Evolutionary conservation across 2,797 vertebrate species (phyloP).

Genomic region (Cryptoblepharus egeriae): DNA sequence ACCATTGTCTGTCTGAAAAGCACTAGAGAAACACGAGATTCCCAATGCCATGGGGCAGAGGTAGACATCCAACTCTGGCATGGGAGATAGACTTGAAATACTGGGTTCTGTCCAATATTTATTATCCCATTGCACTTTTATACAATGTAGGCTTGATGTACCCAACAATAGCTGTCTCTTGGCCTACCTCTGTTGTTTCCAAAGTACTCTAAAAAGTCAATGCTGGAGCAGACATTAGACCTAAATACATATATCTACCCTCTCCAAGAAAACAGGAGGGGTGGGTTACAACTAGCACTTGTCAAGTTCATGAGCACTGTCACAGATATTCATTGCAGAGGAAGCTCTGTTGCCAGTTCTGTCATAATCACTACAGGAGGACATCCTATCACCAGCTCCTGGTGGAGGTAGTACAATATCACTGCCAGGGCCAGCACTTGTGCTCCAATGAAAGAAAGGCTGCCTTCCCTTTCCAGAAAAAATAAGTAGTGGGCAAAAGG

Average conservation of each 20-base stretch:
- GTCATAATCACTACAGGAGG: conserved; percentile 54
- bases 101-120: conserved; percentile 39
- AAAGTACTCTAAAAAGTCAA: conserved; percentile 51
- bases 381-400: conserved; percentile 58
- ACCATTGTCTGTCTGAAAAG: conserved; percentile 52
- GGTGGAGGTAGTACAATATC: conserved; percentile 63
- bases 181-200: conserved; percentile 34
- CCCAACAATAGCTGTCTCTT: conserved; percentile 53
- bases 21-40: conserved; percentile 42
- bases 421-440: conserved; percentile 52
- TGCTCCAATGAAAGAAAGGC: conserved; percentile 34
- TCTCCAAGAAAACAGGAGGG: conserved; percentile 50
- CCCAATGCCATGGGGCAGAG: conserved; percentile 61
- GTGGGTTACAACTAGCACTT: conserved; percentile 58
- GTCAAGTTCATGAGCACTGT: conserved; percentile 59
- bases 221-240: conserved; percentile 57
- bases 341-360: conserved; percentile 69
- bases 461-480: conserved; percentile 44
- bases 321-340: conserved; percentile 57
- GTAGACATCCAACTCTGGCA: conserved; percentile 61
- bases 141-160: conserved; percentile 43
- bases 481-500: conserved; percentile 39
- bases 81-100: conserved; percentile 30
- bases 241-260: conserved; percentile 40
- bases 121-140: conserved; percentile 37